phyloP scores from a whole-genome alignment of 2,888 invertebrate genomes.

The Parnassius apollo region DNA sequence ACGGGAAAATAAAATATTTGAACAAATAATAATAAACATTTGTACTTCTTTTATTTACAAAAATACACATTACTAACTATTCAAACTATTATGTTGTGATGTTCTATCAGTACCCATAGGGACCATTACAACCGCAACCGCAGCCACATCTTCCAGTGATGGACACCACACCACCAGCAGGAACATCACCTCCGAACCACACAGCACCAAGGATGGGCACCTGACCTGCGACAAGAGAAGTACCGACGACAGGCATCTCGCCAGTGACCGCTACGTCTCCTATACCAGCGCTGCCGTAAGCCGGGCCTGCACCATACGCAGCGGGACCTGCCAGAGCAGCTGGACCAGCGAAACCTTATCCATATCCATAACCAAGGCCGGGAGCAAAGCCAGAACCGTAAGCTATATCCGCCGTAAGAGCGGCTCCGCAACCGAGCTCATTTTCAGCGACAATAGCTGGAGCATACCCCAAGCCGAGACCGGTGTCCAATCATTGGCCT shows the following conservation, averaged over 20 bases:
- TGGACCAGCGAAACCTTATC: slow-evolving; percentile 19
- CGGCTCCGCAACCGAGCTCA: slow-evolving; percentile 43
- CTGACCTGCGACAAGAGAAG: slow-evolving; percentile 40
- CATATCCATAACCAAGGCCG: slow-evolving; percentile 6
- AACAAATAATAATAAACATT: too few relatives aligned
- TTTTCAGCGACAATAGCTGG: slow-evolving; percentile 47
- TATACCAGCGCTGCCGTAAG: slow-evolving; percentile 39
- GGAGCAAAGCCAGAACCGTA: neutral
- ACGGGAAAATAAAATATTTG: too few relatives aligned
- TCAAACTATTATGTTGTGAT: neutral
- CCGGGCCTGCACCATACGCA: slow-evolving; percentile 10
- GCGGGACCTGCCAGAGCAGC: slow-evolving; percentile 11
- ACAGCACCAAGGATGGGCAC: slow-evolving; percentile 46
- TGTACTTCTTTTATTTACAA: too few relatives aligned
- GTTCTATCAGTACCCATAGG: slow-evolving; percentile 3
- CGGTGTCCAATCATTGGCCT: slow-evolving; percentile 6
- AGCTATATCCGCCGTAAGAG: neutral
- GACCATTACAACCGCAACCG: slow-evolving; percentile 20
- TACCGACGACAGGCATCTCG: slow-evolving; percentile 39
- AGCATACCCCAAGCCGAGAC: slow-evolving; percentile 7
- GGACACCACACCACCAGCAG: slow-evolving; percentile 39
- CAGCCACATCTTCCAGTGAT: slow-evolving; percentile 29
- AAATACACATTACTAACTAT: too few relatives aligned
- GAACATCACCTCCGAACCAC: slow-evolving; percentile 40
- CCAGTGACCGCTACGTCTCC: slow-evolving; percentile 36